phyloP scores from a whole-genome alignment of 2,113 vertebrate genomes.

The Vimba vimba region DNA sequence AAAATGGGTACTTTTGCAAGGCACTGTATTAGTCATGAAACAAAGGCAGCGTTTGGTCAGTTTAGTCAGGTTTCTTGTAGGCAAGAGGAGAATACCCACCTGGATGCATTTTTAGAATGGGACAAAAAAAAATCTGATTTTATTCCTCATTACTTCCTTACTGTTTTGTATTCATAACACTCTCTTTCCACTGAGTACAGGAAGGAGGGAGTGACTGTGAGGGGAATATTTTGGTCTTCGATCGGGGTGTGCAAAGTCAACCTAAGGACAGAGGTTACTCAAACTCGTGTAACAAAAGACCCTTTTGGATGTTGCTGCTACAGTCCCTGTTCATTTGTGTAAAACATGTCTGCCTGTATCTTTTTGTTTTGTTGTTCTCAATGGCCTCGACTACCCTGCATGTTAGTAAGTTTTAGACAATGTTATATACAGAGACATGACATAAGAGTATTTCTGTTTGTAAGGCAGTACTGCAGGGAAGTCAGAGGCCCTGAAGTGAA shows the following conservation, averaged over 20 bases:
- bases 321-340: background rate
- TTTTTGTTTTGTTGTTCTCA: constrained; percentile 11
- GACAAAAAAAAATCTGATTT: constrained; percentile 30
- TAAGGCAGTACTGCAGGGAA: background rate
- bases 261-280: constrained; percentile 28
- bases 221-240: constrained; percentile 43
- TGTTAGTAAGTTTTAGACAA: background rate
- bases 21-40: constrained; percentile 48
- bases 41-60: constrained; percentile 30
- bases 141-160: background rate
- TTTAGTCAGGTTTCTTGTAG: background rate
- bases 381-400: background rate
- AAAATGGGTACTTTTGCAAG: background rate
- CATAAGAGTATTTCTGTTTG: background rate
- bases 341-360: background rate
- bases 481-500: background rate
- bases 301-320: background rate
- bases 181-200: constrained; percentile 8
- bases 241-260: constrained; percentile 6
- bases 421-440: background rate
- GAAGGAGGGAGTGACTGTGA: constrained; percentile 27
- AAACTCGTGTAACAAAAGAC: background rate
- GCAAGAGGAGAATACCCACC: background rate
- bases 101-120: constrained; percentile 30
- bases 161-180: constrained; percentile 43